Evolutionary conservation across 2,888 invertebrate species (phyloP), one percentile per base, ranked within the genome.

Genomic region (Dugesia japonica): DNA sequence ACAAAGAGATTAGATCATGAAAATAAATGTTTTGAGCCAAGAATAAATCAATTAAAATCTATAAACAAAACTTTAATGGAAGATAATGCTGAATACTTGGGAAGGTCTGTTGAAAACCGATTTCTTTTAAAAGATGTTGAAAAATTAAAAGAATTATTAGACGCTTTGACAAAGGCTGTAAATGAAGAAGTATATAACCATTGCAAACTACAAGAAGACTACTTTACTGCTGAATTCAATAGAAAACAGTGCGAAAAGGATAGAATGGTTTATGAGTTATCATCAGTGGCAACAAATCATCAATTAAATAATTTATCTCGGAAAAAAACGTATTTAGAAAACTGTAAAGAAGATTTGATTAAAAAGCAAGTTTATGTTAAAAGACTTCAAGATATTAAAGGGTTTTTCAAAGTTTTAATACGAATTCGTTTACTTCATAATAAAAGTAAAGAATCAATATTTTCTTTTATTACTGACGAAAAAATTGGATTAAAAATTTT

Each of bases 71-170:
- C n/a, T n/a, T 23, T 56, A 56, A 20, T 13, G n/a, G 56, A 56
- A 56, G 56, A 56, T 23, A 56, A 56, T n/a, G 56, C n/a, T 23
- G 56, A 56, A 56, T 56, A 56, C 17, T 23, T 56, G 23, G 56
- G 56, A 56, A n/a, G 56, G 23, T 56, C 56, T 4, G 23, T 56
- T 20, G 56, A 56, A 56, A 56, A 56, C 17, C n/a, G 23, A 23
- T 20, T 56, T 56, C 56, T 56, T 13, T 56, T 23, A n/a, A 56
- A 56, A 56, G 56, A 56, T 23, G 56, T 56, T 4, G 56, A 56
- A 23, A 56, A 56, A 56, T 56, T 56, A 23, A 56, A 56, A 56
- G 56, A 56, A 56, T n/a, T 56, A 56, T n/a, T 56, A n/a, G 56
- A 56, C 17, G 56, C 56, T n/a, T 23, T 56, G 20, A 56, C 56